Percentiles rank a stretch among this genome's conserved stretches.
These are phyloP conservation scores for Pipa parva DNA, from an alignment of 2,113 vertebrate species.

Conservation along the genomic window DNA sequence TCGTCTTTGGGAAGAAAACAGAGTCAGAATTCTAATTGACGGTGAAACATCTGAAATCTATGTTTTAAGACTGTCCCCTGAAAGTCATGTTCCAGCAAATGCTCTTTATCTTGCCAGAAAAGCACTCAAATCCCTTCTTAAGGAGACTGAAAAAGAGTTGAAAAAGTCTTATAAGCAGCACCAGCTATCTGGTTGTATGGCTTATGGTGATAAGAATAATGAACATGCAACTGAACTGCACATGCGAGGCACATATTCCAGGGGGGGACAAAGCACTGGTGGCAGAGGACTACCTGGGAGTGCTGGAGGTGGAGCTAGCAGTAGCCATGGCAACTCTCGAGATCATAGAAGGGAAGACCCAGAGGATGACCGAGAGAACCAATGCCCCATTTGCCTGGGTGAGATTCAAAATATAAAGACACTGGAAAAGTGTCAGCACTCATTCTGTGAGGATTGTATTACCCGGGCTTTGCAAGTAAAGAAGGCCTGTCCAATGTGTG, in stretches of 20 bases:
- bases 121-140: constrained; percentile 63
- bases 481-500: constrained; percentile 88
- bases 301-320: constrained; percentile 65
- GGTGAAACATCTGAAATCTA: constrained; percentile 92
- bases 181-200: constrained; percentile 76
- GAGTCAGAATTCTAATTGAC: constrained; percentile 80
- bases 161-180: constrained; percentile 71
- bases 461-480: constrained; percentile 88
- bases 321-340: constrained; percentile 60
- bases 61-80: constrained; percentile 78
- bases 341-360: constrained; percentile 61
- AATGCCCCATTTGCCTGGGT: constrained; percentile 90
- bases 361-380: constrained; percentile 70
- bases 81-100: constrained; percentile 58
- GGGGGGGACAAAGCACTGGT: constrained; percentile 61
- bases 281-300: constrained; percentile 58
- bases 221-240: constrained; percentile 75
- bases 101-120: constrained; percentile 58
- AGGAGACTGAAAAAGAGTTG: constrained; percentile 65
- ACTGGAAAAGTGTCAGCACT: constrained; percentile 84
- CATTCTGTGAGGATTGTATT: constrained; percentile 85
- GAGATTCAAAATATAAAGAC: constrained; percentile 85
- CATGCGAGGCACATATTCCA: constrained; percentile 56
- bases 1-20: constrained; percentile 84
- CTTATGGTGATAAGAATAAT: constrained; percentile 78